Percentiles rank a stretch among this genome's conserved stretches.
Evolutionary conservation across 2,113 vertebrate genomes (phyloP).

Genomic region (Balaenoptera acutorostrata): DNA sequence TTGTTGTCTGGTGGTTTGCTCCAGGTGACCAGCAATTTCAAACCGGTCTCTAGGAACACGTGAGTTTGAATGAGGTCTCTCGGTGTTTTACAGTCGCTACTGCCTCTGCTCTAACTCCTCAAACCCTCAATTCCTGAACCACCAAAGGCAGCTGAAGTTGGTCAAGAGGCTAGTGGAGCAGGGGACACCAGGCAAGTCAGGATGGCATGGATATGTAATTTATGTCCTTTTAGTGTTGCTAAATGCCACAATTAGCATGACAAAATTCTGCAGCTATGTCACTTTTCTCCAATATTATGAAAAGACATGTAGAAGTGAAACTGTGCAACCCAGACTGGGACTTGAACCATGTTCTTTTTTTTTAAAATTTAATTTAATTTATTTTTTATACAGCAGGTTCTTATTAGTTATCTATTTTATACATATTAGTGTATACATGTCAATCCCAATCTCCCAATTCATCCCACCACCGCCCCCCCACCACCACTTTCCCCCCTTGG

Average conservation of each 20-base stretch:
- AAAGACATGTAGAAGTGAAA: not conserved
- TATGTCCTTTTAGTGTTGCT: not conserved
- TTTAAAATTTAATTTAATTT: rapidly evolving
- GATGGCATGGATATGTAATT: not conserved
- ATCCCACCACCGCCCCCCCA: too few relatives aligned
- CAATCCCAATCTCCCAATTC: too few relatives aligned
- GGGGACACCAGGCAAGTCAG: not conserved
- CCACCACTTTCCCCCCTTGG: too few relatives aligned
- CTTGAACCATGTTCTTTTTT: too few relatives aligned
- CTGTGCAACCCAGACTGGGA: too few relatives aligned
- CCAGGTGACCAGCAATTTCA: not conserved
- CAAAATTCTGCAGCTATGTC: not conserved
- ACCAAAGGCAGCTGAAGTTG: not conserved
- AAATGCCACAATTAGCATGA: not conserved
- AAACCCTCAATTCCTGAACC: not conserved
- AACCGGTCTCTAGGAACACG: not conserved
- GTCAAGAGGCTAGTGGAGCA: not conserved
- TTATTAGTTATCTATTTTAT: too few relatives aligned
- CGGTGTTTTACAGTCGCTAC: not conserved
- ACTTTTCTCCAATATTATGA: not conserved
- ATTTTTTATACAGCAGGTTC: too few relatives aligned
- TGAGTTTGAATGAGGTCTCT: not conserved
- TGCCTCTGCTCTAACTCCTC: not conserved
- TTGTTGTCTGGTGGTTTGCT: not conserved
- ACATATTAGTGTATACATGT: too few relatives aligned